phyloP scores from a whole-genome alignment of 2,113 vertebrate species.

The Damaliscus lunatus region DNA sequence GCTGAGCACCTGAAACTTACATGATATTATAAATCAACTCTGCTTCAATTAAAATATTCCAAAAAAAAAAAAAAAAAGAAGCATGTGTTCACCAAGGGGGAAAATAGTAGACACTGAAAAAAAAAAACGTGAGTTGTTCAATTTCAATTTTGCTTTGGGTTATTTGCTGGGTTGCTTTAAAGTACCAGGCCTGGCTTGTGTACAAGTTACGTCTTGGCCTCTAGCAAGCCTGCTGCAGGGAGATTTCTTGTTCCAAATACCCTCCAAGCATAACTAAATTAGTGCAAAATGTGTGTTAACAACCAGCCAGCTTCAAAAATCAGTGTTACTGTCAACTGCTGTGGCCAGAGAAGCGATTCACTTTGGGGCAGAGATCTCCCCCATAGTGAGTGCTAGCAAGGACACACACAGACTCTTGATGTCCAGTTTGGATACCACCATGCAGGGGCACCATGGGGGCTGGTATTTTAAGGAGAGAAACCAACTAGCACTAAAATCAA shows the following conservation, averaged over 20 bases:
- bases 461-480: constrained; percentile 25
- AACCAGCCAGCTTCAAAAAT: not conserved
- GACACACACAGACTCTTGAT: not conserved
- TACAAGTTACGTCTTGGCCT: not conserved
- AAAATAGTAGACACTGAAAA: not conserved
- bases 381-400: not conserved
- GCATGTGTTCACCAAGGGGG: not conserved
- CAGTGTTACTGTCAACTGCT: not conserved
- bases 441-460: rapidly evolving
- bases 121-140: too few relatives aligned
- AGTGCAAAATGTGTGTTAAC: not conserved
- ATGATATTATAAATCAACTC: not conserved
- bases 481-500: not conserved
- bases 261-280: not conserved
- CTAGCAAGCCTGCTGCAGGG: not conserved
- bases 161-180: not conserved
- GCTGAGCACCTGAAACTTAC: not conserved
- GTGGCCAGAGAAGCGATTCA: not conserved
- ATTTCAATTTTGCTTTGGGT: not conserved
- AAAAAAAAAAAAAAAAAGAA: not conserved
- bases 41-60: not conserved
- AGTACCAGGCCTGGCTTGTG: not conserved
- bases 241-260: not conserved
- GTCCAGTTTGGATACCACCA: not conserved
- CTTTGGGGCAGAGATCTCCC: not conserved